phyloP scores from a whole-genome alignment of 92 coral and sea anemone genomes.

The Palythoa grandis region DNA sequence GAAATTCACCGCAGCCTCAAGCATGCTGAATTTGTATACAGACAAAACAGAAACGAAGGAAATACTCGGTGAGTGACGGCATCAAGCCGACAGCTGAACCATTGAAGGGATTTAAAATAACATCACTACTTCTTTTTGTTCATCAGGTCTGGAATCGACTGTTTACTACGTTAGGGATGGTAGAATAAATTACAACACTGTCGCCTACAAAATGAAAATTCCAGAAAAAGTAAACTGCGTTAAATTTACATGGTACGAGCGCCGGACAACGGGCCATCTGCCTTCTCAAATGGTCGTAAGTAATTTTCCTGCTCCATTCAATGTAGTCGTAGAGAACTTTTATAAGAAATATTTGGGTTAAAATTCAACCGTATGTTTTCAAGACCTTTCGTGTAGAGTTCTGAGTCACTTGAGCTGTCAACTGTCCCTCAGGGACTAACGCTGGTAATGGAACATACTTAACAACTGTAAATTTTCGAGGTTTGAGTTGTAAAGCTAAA shows the following conservation, averaged over 20 bases:
- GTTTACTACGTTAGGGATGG: slow-evolving; percentile 84
- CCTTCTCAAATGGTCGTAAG: background rate
- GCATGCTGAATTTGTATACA: slow-evolving; percentile 73
- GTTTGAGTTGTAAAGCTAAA: background rate
- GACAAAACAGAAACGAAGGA: slow-evolving; percentile 87
- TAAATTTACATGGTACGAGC: slow-evolving; percentile 80
- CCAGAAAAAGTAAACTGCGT: slow-evolving; percentile 79
- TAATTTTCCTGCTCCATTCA: background rate
- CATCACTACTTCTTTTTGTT: background rate
- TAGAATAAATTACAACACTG: slow-evolving; percentile 70
- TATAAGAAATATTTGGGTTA: background rate
- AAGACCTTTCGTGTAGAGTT: background rate
- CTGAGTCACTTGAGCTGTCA: background rate
- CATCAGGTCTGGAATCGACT: slow-evolving; percentile 74
- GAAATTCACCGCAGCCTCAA: slow-evolving; percentile 7
- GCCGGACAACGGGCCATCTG: background rate
- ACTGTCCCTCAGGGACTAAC: background rate
- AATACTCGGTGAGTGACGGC: slow-evolving; percentile 76
- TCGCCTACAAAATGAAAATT: slow-evolving; percentile 71
- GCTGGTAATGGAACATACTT: background rate
- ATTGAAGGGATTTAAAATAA: slow-evolving; percentile 7
- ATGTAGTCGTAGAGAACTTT: too few relatives aligned
- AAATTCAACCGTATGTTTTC: background rate
- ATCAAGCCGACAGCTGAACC: background rate
- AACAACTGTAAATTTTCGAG: slow-evolving; percentile 11